Percentiles rank a stretch among this genome's conserved stretches.
Evolutionary conservation across 2,113 vertebrate genomes (phyloP).

Genomic region (Vidua chalybeata): DNA sequence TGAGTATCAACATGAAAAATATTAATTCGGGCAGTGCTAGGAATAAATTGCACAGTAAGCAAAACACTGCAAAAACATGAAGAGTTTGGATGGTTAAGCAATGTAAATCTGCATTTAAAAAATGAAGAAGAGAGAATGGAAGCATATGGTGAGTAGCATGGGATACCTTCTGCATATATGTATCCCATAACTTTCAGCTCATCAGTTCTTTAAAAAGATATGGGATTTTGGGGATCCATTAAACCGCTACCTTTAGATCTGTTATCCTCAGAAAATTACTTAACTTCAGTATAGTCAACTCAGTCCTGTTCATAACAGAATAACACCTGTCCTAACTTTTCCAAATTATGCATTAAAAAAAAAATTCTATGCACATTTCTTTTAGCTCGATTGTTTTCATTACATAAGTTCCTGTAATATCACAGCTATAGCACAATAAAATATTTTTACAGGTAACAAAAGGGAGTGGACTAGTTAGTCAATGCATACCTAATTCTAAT

Average conservation of each 20-base stretch:
- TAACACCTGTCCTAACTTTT: background rate
- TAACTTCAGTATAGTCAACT: background rate
- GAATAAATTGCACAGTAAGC: background rate
- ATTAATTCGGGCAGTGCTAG: background rate
- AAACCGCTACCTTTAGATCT: background rate
- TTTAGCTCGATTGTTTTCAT: background rate
- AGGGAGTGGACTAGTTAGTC: background rate
- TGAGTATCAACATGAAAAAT: background rate
- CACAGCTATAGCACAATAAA: background rate
- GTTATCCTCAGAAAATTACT: background rate
- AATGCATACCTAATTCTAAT: background rate
- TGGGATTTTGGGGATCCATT: background rate
- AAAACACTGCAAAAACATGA: background rate
- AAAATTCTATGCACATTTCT: background rate
- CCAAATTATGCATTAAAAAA: background rate
- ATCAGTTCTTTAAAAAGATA: background rate
- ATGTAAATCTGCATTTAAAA: background rate
- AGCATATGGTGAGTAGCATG: background rate
- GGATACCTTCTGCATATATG: background rate
- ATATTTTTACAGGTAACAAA: background rate
- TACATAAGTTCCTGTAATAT: background rate
- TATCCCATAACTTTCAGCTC: background rate
- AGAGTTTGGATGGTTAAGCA: background rate
- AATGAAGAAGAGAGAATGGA: background rate
- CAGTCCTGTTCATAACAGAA: background rate